Conservation (phyloP, 2,888 invertebrate genomes). For the Byasa hedistus region DNA sequence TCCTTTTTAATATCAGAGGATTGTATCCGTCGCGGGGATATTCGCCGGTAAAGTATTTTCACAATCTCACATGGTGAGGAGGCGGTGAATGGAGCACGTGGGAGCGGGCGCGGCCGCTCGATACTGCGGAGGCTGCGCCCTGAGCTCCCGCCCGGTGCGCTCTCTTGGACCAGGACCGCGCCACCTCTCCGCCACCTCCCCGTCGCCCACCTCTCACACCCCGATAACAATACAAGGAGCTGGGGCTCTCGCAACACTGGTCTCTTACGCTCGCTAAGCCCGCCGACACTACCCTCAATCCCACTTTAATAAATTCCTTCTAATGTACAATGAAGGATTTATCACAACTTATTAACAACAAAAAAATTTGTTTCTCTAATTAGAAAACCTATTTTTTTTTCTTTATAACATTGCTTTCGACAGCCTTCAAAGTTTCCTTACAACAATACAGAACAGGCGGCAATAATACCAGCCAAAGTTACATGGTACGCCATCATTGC, state of each 20-base stretch:
- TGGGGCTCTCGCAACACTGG: constrained; percentile 7
- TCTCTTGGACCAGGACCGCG: constrained; percentile 10
- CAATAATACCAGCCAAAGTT: constrained; percentile 9
- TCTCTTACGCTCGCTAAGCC: constrained; percentile 1
- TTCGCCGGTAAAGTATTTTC: constrained; percentile 3
- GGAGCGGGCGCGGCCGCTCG: constrained; percentile 50
- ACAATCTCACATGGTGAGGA: constrained; percentile 41
- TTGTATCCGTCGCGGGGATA: neutral
- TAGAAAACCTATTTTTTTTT: too few relatives aligned
- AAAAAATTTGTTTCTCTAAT: too few relatives aligned
- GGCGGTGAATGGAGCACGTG: constrained; percentile 49
- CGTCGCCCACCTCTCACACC: neutral
- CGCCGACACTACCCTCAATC: neutral
- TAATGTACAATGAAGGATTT: neutral
- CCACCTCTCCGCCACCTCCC: neutral
- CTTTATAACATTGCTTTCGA: neutral
- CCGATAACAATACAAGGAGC: constrained; percentile 2
- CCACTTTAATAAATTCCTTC: neutral
- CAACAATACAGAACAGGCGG: constrained; percentile 15
- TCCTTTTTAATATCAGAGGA: neutral
- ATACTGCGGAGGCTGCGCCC: constrained; percentile 55
- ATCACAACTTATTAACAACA: neutral
- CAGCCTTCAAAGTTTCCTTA: neutral
- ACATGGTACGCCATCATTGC: constrained; percentile 2
- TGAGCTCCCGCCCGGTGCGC: constrained; percentile 45